Base-by-base conservation (phyloP, 1,140 invertebrate genomes). In the Lysiphlebus fabarum region DNA sequence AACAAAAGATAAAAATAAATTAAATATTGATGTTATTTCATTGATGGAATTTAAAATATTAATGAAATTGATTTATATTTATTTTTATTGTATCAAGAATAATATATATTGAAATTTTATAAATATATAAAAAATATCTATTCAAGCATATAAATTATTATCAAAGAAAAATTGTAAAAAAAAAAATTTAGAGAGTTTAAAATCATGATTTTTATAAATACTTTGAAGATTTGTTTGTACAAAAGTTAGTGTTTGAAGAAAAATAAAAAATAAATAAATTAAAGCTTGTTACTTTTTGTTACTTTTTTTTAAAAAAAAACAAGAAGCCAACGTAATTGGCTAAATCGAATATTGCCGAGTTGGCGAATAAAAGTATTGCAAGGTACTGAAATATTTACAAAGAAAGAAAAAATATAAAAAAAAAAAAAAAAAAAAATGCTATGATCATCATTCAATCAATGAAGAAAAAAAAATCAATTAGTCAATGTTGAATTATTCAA, bases 261-360 rank as follows among this genome's bases (percentile, higher is more conserved):
- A 10, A 2, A 48, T 5, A 49, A 34, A 34, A 34, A 49, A 36
- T 4, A 49, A 34, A 11, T 49, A 33, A 17, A 17, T 17, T 17
- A 17, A 17, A 33, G 47, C 47, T 49, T 33, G 47, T 49, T 49
- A 49, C 4, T 40, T 40, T 49, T n/a, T n/a, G n/a, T n/a, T n/a
- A n/a, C n/a, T n/a, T n/a, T 49, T 49, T 49, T 8, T 7, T 34
- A 2, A 4, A 49, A 49, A 33, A 49, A 11, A 10, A 34, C 34
- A 34, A 6, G 17, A 49, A 9, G 9, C 33, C n/a, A 17, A 14
- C 12, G 26, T 49, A 49, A 49, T 49, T 49, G 47, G 47, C 26
- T 4, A 48, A 48, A 48, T 8, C 17, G 17, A 10, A 49, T 49
- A 33, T 47, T 47, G 17, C 47, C 26, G 47, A 34, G 47, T 49